These are phyloP conservation scores for Boloria euphrosyne DNA, from an alignment of 2,888 invertebrate species.

Conservation along the genomic window DNA sequence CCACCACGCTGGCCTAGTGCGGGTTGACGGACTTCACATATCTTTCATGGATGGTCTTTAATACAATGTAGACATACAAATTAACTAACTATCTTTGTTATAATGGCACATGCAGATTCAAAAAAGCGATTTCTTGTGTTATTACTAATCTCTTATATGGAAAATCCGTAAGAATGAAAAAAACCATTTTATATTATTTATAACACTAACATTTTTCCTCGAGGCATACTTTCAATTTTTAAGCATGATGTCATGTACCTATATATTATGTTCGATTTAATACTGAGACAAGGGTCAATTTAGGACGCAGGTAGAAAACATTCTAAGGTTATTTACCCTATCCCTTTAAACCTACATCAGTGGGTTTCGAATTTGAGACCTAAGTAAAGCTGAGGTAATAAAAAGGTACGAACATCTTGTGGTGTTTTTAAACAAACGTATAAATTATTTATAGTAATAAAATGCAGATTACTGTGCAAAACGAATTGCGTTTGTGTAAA, in stretches of 20 bases:
- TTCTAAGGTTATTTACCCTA: conserved; percentile 29
- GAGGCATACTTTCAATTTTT: no score
- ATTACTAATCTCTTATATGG: no score
- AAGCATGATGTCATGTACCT: conserved; percentile 8
- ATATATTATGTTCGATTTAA: not conserved
- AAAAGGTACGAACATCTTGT: not conserved
- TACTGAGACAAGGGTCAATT: conserved; percentile 13
- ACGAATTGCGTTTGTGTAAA: not conserved
- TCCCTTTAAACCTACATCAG: conserved; percentile 19
- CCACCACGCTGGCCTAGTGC: no score
- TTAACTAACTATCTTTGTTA: no score
- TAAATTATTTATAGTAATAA: not conserved
- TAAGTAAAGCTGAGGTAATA: conserved; percentile 1
- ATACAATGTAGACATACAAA: no score
- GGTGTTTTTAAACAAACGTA: conserved; percentile 4
- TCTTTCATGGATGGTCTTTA: no score
- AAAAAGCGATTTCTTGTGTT: no score
- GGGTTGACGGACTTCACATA: no score
- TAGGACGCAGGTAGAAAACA: conserved; percentile 25
- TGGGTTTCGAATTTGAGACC: conserved; percentile 15
- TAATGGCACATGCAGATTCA: no score
- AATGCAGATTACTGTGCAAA: not conserved
- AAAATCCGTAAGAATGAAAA: no score
- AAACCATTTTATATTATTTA: no score
- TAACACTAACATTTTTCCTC: no score